Evolutionary conservation across 2,888 invertebrate species (phyloP).

Genomic region (Drosophila hamatofila): DNA sequence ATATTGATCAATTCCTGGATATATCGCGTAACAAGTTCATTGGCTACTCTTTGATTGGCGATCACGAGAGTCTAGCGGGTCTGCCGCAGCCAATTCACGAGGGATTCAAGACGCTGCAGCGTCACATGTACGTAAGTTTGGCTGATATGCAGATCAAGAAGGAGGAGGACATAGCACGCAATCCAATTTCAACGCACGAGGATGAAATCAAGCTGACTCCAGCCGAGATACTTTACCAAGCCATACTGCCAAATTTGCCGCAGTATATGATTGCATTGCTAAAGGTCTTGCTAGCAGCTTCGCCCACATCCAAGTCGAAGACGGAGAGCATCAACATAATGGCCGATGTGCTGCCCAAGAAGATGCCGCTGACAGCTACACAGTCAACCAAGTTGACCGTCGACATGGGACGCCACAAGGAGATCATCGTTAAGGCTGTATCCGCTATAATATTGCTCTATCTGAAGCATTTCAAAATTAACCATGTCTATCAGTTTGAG

Average conservation of each 20-base stretch:
- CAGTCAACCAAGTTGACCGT: constrained; percentile 98
- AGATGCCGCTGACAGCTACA: constrained; percentile 98
- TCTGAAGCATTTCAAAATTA: constrained; percentile 98
- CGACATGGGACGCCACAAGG: constrained; percentile 99
- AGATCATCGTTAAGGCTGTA: constrained; percentile 98
- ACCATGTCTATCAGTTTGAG: constrained; percentile 99
- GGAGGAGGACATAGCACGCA: constrained; percentile 95
- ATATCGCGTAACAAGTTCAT: constrained; percentile 97
- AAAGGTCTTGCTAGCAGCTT: constrained; percentile 98
- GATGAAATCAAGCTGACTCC: constrained; percentile 92
- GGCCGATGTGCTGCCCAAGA: constrained; percentile 98
- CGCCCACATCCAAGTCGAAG: constrained; percentile 99
- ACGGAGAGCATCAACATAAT: constrained; percentile 99
- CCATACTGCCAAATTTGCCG: constrained; percentile 97
- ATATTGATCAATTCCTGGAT: constrained; percentile 96
- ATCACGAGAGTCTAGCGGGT: constrained; percentile 95
- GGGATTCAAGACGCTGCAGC: constrained; percentile 93
- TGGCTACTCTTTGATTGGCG: constrained; percentile 95
- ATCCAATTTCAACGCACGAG: constrained; percentile 95
- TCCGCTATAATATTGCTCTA: constrained; percentile 95
- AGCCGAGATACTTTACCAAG: constrained; percentile 95
- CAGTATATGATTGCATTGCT: constrained; percentile 99
- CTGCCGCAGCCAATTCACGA: constrained; percentile 98
- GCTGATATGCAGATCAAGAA: constrained; percentile 96
- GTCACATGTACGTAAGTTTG: constrained; percentile 97